Evolutionary conservation across 2,113 vertebrate genomes (phyloP).

Genomic region (Elephas maximus): DNA sequence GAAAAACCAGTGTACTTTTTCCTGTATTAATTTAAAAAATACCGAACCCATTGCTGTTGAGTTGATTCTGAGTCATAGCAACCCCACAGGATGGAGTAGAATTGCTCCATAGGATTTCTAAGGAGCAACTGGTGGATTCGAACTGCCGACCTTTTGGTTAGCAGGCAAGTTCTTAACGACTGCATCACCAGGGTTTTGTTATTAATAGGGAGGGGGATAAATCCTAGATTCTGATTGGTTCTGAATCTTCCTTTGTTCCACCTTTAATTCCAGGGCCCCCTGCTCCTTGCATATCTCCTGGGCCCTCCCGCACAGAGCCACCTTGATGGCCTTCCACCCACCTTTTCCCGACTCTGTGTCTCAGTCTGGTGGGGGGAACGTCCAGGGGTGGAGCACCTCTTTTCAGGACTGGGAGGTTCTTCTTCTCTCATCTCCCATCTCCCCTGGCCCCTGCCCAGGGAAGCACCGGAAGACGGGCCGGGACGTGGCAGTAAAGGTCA

Average conservation of each 20-base stretch:
- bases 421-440: background rate
- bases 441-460: conserved; percentile 67
- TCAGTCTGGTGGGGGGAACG: background rate
- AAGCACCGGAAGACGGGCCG: conserved; percentile 91
- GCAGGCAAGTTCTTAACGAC: too few relatives aligned
- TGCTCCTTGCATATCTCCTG: background rate
- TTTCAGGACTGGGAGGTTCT: background rate
- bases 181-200: too few relatives aligned
- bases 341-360: background rate
- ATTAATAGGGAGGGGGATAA: background rate
- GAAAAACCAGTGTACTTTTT: background rate
- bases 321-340: background rate
- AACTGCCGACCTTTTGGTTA: background rate
- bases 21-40: background rate
- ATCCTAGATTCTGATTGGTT: background rate
- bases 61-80: too few relatives aligned
- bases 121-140: background rate
- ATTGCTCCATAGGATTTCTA: too few relatives aligned
- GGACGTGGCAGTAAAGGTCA: conserved; percentile 92
- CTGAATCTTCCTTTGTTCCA: background rate
- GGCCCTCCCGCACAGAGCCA: background rate
- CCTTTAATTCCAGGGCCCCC: background rate
- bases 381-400: background rate
- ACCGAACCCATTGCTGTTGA: too few relatives aligned
- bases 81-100: too few relatives aligned